A percentile compares a stretch with the other conserved stretches of the same genome.
phyloP scores from a whole-genome alignment of 2,888 invertebrate species.

The Machimus atricapillus region DNA sequence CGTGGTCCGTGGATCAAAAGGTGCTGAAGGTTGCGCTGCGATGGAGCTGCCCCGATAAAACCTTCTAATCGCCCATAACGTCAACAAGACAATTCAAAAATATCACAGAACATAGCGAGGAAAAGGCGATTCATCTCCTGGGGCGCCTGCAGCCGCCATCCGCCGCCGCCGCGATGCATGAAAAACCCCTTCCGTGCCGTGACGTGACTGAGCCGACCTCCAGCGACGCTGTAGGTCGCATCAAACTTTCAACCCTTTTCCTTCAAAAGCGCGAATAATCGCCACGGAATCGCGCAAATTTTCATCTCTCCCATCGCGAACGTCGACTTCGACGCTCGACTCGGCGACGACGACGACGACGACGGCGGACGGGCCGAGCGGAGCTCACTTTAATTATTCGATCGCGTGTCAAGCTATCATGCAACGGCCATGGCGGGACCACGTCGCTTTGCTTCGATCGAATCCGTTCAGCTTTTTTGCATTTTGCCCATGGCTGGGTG shows the following conservation, averaged over 20 bases:
- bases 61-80: neutral
- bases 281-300: neutral
- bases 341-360: neutral
- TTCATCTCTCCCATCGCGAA: neutral
- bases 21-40: neutral
- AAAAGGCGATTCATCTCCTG: neutral
- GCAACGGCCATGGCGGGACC: conserved; percentile 36
- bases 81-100: neutral
- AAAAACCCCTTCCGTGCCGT: neutral
- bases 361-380: neutral
- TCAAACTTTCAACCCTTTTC: conserved; percentile 23
- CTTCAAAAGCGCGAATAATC: neutral
- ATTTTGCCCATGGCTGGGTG: conserved; percentile 16
- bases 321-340: neutral
- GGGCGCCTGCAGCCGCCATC: neutral
- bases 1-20: neutral
- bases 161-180: neutral
- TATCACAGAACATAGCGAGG: neutral
- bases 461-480: conserved; percentile 38
- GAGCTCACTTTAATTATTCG: conserved; percentile 17
- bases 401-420: conserved; percentile 30
- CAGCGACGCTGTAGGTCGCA: neutral
- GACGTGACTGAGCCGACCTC: neutral
- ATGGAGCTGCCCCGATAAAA: neutral
- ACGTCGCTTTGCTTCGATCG: conserved; percentile 4